Evolutionary conservation across 2,113 vertebrate genomes (phyloP), one percentile per base, ranked within the genome.

Genomic region (Nerophis lumbriciformis): DNA sequence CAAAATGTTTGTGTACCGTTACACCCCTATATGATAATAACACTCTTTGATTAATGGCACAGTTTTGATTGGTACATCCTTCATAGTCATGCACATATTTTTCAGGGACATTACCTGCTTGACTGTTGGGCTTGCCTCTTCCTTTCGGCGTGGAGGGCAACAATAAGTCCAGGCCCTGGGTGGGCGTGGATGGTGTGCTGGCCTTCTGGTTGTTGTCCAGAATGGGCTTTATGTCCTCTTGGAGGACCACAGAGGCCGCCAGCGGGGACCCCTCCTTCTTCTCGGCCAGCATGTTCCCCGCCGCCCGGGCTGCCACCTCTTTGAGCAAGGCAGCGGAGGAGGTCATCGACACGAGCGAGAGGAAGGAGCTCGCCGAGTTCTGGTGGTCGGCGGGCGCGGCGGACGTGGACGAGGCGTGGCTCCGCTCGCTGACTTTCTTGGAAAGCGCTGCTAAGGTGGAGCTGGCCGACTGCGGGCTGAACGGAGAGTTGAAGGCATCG

Each of bases 401-500:
- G 66, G 80, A 60, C 7, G 80, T 77, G 8, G 84, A 85, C 85
- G 93, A 91, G 55, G 91, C 91, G 85, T 95, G 88, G 77, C 93
- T 94, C 78, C 97, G 89, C 87, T 99, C 96, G 6, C 95, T 98
- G 77, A 98, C 97, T 89, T 99, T 99, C 93, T 99, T 99, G 86
- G 97, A 99, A 72, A 99, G 88, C 16, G 97, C 97, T 48, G 97
- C 97, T 61, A 99, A 88, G 0, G 97, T 98, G 71, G 97, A 99
- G 83, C 97, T 99, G 71, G 97, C 97, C 3, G 97, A 99, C 90
- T 99, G 97, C 1, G 96, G 94, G 90, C 93, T 98, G 75, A 98
- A 98, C 15, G 96, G 95, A 5, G 97, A 96, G 64, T 93, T 91
- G 79, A 98, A 99, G 77, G 95, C 92, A 84, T 98, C 96, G 1